Percentiles rank a stretch among this genome's conserved stretches.
These are phyloP conservation scores for Ormia ochracea DNA, from an alignment of 2,888 invertebrate genomes.

Conservation along the genomic window DNA sequence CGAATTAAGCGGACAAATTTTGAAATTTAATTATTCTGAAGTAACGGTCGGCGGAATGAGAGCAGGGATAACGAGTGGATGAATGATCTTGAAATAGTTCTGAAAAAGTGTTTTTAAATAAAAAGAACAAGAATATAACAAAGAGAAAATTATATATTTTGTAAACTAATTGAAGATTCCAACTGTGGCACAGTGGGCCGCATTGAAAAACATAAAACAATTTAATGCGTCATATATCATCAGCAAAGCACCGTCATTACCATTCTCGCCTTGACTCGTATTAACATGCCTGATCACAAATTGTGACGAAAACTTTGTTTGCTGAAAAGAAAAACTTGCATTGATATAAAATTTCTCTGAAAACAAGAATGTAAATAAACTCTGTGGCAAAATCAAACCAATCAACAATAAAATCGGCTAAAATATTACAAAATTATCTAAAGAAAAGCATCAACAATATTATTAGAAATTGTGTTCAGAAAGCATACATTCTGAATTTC, in stretches of 20 bases:
- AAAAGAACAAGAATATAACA: background rate
- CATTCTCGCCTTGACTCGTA: conserved; percentile 25
- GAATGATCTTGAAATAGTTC: conserved; percentile 14
- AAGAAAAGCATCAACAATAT: too few relatives aligned
- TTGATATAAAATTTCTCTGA: conserved; percentile 13
- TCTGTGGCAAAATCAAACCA: conserved; percentile 16
- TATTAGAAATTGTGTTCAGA: too few relatives aligned
- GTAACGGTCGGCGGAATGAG: conserved; percentile 35
- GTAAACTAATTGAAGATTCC: background rate
- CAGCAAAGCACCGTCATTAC: conserved; percentile 5
- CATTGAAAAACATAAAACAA: background rate
- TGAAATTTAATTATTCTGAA: background rate
- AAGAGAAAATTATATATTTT: background rate
- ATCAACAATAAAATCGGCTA: background rate
- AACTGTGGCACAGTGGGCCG: conserved; percentile 59
- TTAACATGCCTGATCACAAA: conserved; percentile 7
- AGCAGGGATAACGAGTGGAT: background rate
- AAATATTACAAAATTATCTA: too few relatives aligned
- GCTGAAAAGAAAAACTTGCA: conserved; percentile 7
- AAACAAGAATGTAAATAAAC: conserved; percentile 15
- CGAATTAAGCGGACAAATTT: background rate
- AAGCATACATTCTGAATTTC: too few relatives aligned
- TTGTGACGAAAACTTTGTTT: conserved; percentile 35
- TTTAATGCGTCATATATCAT: conserved; percentile 41
- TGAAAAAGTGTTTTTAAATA: background rate